These are phyloP conservation scores for Elephas maximus DNA, from an alignment of 2,113 vertebrate species.

Conservation along the genomic window DNA sequence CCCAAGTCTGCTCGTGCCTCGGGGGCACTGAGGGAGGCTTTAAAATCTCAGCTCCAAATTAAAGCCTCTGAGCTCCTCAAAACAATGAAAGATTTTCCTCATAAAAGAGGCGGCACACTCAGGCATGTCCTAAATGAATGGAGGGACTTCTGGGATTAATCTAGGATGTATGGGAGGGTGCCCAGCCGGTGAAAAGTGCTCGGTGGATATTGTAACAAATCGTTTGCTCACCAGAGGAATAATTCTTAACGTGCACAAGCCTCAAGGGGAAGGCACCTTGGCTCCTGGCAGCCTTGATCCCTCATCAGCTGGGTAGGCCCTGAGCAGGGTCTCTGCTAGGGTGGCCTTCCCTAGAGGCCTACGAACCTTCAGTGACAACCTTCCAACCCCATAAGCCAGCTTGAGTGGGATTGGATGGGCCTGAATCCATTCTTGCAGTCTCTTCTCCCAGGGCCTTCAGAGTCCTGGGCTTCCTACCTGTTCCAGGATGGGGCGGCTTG, in stretches of 20 bases:
- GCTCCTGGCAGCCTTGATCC: constrained; percentile 19
- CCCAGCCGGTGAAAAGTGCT: background rate
- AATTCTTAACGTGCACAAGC: constrained; percentile 77
- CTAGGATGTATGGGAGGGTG: constrained; percentile 55
- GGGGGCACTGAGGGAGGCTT: constrained; percentile 23
- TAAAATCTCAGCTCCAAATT: constrained; percentile 32
- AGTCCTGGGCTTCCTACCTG: too few species aligned
- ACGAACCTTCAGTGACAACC: constrained; percentile 34
- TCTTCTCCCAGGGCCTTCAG: background rate
- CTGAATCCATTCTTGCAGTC: constrained; percentile 65
- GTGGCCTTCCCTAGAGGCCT: constrained; percentile 67
- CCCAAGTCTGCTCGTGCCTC: background rate
- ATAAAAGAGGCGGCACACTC: constrained; percentile 69
- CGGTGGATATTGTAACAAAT: constrained; percentile 70
- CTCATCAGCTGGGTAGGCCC: constrained; percentile 9
- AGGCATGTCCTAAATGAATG: constrained; percentile 72
- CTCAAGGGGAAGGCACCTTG: constrained; percentile 69
- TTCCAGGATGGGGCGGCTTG: background rate
- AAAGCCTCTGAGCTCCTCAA: constrained; percentile 67
- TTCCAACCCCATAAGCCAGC: background rate
- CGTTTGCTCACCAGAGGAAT: constrained; percentile 59
- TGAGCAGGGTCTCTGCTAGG: constrained; percentile 53
- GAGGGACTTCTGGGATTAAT: constrained; percentile 60
- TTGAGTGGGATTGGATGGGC: too few species aligned
- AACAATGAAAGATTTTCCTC: constrained; percentile 77